A percentile compares a stretch with the other conserved stretches of the same genome.
Evolutionary conservation across 2,797 vertebrate genomes (phyloP).

Genomic region (Rhinophrynus dorsalis): DNA sequence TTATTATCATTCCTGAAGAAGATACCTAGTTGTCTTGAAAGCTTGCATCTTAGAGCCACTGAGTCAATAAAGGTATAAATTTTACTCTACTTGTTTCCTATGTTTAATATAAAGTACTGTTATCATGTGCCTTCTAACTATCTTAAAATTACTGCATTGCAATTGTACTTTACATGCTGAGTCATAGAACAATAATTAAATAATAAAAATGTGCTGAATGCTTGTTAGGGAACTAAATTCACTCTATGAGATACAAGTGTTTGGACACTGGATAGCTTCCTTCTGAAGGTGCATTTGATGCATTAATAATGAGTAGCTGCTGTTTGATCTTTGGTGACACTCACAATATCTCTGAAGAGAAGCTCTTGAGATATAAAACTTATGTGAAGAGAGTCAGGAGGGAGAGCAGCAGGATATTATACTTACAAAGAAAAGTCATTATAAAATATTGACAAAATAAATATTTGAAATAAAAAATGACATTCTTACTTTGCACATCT

Average conservation of each 20-base stretch:
- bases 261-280: slow-evolving; percentile 22
- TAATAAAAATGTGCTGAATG: slow-evolving; percentile 3
- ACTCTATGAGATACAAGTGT: slow-evolving; percentile 20
- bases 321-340: slow-evolving; percentile 46
- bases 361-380: slow-evolving; percentile 42
- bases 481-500: too few relatives aligned
- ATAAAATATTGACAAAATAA: slow-evolving; percentile 29
- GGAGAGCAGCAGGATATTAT: slow-evolving; percentile 1
- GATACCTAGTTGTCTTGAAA: too few relatives aligned
- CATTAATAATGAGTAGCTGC: slow-evolving; percentile 37
- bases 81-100: too few relatives aligned
- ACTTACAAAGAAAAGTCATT: slow-evolving; percentile 8
- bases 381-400: slow-evolving; percentile 33
- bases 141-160: not conserved
- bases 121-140: too few relatives aligned
- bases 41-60: too few relatives aligned
- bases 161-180: not conserved
- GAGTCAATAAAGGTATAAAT: too few relatives aligned
- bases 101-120: too few relatives aligned
- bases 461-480: slow-evolving; percentile 19
- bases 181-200: not conserved
- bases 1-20: too few relatives aligned
- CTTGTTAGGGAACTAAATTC: slow-evolving; percentile 1
- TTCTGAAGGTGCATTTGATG: slow-evolving; percentile 36
- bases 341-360: slow-evolving; percentile 28